Evolutionary conservation across 2,113 vertebrate genomes (phyloP).

Genomic region (Taurulus bubalis): DNA sequence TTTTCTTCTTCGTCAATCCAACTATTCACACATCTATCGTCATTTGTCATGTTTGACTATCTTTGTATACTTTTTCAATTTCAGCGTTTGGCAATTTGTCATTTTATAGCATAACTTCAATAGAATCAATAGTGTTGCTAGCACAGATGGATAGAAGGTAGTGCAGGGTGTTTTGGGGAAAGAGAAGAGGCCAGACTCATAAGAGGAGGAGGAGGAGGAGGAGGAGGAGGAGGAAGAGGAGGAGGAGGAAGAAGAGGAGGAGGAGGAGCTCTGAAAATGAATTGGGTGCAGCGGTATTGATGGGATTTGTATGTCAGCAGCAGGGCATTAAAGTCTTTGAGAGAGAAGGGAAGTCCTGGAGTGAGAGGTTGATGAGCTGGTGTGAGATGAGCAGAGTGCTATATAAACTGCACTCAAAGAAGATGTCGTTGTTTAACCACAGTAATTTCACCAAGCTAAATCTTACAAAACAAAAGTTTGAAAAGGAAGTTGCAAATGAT

Average conservation of each 20-base stretch:
- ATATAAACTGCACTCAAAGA: conserved; percentile 17
- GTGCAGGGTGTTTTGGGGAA: conserved; percentile 44
- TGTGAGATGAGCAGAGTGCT: conserved; percentile 48
- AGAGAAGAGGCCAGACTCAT: conserved; percentile 20
- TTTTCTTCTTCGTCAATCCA: not conserved
- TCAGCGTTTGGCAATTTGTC: conserved; percentile 18
- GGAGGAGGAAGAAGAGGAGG: conserved; percentile 36
- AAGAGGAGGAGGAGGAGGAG: conserved; percentile 38
- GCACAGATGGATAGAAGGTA: conserved; percentile 41
- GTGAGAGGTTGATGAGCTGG: conserved; percentile 52
- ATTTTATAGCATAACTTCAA: conserved; percentile 42
- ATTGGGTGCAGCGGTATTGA: conserved; percentile 45
- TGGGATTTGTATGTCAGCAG: conserved; percentile 74
- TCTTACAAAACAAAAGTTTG: not conserved
- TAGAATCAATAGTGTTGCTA: conserved; percentile 42
- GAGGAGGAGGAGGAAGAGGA: conserved; percentile 37
- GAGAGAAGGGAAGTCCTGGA: conserved; percentile 27
- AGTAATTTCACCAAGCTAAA: not conserved
- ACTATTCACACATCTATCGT: conserved; percentile 2
- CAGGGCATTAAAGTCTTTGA: conserved; percentile 67
- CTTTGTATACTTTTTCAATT: conserved; percentile 21
- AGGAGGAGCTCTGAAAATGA: conserved; percentile 56
- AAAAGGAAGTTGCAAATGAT: not conserved
- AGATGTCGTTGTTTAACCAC: conserved; percentile 14
- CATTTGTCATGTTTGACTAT: conserved; percentile 31